phyloP scores from a whole-genome alignment of 2,113 vertebrate genomes.

The Podocnemis expansa region DNA sequence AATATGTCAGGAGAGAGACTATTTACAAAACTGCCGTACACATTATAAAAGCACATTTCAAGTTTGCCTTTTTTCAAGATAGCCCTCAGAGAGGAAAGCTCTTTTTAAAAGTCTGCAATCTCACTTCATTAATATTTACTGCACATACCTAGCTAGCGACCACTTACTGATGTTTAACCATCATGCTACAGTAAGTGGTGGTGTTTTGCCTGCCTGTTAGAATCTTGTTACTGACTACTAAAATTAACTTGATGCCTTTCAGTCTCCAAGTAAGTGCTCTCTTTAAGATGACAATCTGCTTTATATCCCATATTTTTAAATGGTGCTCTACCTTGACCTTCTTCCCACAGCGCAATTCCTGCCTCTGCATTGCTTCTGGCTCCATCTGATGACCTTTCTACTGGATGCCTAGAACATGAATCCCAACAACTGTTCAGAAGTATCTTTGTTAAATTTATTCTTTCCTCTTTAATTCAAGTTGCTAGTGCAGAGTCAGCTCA shows the following conservation, averaged over 20 bases:
- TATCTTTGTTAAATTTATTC: background rate
- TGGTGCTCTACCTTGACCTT: background rate
- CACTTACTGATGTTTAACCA: conserved; percentile 3
- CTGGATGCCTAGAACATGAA: fast-evolving
- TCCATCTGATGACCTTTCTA: background rate
- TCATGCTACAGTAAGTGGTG: fast-evolving
- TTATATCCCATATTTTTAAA: background rate
- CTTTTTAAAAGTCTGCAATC: background rate
- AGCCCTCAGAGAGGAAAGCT: background rate
- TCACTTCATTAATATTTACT: conserved; percentile 12
- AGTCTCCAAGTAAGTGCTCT: background rate
- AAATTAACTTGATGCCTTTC: conserved; percentile 14
- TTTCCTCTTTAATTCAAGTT: background rate
- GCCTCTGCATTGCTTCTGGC: fast-evolving
- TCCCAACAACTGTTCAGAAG: background rate
- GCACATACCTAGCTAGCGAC: background rate
- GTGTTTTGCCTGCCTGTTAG: background rate
- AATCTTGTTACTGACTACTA: conserved; percentile 13
- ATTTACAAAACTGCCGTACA: background rate
- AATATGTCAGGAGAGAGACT: fast-evolving
- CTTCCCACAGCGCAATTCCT: fast-evolving
- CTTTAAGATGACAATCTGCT: conserved; percentile 2
- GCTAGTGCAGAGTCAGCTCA: background rate
- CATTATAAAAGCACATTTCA: background rate
- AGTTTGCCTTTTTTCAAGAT: background rate